A percentile compares a stretch with the other conserved stretches of the same genome.
These are phyloP conservation scores for Philopedon plagiatum DNA, from an alignment of 2,888 invertebrate genomes.

Conservation along the genomic window DNA sequence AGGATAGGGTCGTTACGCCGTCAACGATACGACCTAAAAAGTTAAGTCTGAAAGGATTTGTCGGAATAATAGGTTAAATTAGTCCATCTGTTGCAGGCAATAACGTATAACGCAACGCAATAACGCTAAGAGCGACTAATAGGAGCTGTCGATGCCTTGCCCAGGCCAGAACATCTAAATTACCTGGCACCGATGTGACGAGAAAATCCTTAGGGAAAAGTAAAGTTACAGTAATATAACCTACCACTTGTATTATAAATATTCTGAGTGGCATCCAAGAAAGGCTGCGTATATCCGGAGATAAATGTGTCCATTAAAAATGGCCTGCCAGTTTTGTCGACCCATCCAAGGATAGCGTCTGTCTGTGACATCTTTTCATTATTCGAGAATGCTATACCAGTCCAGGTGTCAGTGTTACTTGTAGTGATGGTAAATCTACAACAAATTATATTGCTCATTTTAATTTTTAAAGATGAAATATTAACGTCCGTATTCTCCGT, in stretches of 20 bases:
- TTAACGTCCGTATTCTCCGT: no score
- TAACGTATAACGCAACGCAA: no score
- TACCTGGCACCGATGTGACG: no score
- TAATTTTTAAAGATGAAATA: no score
- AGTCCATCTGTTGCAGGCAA: no score
- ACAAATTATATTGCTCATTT: no score
- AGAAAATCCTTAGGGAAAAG: no score
- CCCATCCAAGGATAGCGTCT: conserved; percentile 91
- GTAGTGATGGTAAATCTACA: conserved; percentile 82
- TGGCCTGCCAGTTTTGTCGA: conserved; percentile 83
- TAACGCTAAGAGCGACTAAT: no score
- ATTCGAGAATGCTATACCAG: conserved; percentile 90
- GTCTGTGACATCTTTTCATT: conserved; percentile 90
- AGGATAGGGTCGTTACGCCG: conserved; percentile 84
- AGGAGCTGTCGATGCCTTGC: no score
- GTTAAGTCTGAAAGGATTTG: no score
- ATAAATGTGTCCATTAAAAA: conserved; percentile 94
- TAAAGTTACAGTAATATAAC: not conserved
- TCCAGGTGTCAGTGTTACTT: conserved; percentile 85
- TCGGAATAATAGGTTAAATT: no score
- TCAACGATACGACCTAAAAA: conserved; percentile 72
- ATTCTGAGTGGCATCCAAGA: conserved; percentile 82
- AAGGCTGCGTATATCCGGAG: conserved; percentile 82
- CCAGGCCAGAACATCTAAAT: no score
- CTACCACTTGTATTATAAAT: conserved; percentile 77